phyloP scores from a whole-genome alignment of 2,888 invertebrate species.

The Xylota segnis region DNA sequence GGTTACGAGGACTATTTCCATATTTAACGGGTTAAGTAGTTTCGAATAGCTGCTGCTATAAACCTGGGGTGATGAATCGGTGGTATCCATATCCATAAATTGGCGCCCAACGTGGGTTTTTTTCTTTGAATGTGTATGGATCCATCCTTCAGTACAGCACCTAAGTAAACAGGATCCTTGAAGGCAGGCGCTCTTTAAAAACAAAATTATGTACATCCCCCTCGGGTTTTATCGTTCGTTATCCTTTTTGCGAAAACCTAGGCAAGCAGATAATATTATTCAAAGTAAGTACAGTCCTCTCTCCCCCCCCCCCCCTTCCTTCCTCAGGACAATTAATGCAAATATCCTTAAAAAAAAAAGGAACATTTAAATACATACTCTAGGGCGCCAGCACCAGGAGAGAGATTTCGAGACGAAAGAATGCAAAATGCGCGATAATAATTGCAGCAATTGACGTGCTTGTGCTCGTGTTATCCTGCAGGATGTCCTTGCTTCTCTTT shows the following conservation, averaged over 20 bases:
- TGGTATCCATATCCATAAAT: background rate
- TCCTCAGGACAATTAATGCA: slow-evolving; percentile 48
- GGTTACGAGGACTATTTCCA: background rate
- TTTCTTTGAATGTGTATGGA: background rate
- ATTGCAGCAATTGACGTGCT: slow-evolving; percentile 12
- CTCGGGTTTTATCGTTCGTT: background rate
- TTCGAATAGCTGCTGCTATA: background rate
- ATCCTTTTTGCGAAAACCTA: slow-evolving; percentile 1
- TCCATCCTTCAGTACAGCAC: too few relatives aligned
- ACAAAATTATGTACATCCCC: background rate
- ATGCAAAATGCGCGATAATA: slow-evolving; percentile 3
- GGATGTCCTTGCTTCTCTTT: slow-evolving; percentile 9
- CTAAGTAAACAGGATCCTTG: background rate
- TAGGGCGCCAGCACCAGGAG: background rate
- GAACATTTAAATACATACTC: slow-evolving; percentile 38
- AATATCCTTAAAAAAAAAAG: slow-evolving; percentile 33
- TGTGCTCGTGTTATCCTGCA: background rate
- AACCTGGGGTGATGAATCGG: too few relatives aligned
- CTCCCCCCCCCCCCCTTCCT: too few relatives aligned
- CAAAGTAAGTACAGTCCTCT: background rate
- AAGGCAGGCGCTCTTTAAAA: background rate
- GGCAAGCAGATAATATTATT: slow-evolving; percentile 21
- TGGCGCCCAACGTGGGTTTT: background rate
- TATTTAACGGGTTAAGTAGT: background rate
- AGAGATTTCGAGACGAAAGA: background rate